These are phyloP conservation scores for Gymnothorax reevesii DNA, from an alignment of 2,797 vertebrate genomes.

Conservation along the genomic window DNA sequence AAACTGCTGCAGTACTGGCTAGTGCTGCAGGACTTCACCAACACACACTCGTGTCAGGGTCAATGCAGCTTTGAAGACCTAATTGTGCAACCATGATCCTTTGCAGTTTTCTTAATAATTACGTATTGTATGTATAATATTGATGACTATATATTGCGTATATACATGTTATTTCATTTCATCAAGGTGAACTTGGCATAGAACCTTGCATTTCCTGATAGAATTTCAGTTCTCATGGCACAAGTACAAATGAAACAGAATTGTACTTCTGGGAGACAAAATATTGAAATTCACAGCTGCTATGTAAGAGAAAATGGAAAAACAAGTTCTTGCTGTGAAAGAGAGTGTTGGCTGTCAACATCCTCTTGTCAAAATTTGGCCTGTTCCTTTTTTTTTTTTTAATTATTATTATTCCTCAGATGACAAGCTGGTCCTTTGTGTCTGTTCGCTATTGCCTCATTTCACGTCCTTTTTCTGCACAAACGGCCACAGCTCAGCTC, in stretches of 20 bases:
- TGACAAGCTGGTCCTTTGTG: constrained; percentile 3
- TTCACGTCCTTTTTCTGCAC: neutral
- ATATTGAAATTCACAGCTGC: neutral
- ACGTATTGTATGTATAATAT: neutral
- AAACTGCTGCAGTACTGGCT: too few species aligned
- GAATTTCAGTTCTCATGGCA: neutral
- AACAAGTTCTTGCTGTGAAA: constrained; percentile 1
- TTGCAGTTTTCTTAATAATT: neutral
- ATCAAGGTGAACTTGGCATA: neutral
- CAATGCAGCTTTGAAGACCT: too few species aligned
- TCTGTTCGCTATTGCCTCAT: neutral
- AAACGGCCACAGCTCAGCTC: neutral
- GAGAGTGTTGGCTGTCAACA: neutral
- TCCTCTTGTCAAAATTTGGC: neutral
- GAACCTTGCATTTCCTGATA: neutral
- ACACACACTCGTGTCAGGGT: too few species aligned
- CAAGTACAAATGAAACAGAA: neutral
- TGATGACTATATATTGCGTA: too few species aligned
- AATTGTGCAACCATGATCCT: neutral
- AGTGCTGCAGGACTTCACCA: too few species aligned
- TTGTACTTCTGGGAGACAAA: neutral
- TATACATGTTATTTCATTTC: neutral
- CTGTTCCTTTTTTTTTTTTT: neutral
- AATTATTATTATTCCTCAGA: neutral
- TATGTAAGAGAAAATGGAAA: neutral